Evolutionary conservation across 2,888 invertebrate genomes (phyloP).

Genomic region (Drosophila mulleri): DNA sequence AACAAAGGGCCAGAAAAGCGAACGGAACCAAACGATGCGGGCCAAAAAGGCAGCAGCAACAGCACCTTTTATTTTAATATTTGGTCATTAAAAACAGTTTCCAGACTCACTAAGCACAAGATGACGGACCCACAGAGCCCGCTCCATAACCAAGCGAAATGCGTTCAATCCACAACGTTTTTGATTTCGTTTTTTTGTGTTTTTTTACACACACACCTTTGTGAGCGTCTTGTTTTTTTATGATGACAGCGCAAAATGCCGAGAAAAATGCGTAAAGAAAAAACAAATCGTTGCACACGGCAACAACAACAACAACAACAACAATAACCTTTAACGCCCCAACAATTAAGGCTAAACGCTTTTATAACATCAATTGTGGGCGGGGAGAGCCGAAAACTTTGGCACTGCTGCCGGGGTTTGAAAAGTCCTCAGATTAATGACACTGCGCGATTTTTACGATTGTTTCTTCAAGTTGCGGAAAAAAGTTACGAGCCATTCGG

Average conservation of each 20-base stretch:
- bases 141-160: slow-evolving; percentile 17
- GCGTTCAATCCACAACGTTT: slow-evolving; percentile 37
- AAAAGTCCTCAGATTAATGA: slow-evolving; percentile 71
- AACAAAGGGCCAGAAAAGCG: slow-evolving; percentile 58
- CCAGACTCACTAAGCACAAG: slow-evolving; percentile 43
- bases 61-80: slow-evolving; percentile 77
- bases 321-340: slow-evolving; percentile 70
- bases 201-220: slow-evolving; percentile 17
- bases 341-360: slow-evolving; percentile 76
- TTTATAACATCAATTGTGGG: slow-evolving; percentile 68
- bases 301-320: slow-evolving; percentile 38
- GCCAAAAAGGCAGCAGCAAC: slow-evolving; percentile 38
- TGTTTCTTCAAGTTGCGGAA: slow-evolving; percentile 63
- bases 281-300: slow-evolving; percentile 62
- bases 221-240: slow-evolving; percentile 54
- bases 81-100: slow-evolving; percentile 75
- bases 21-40: slow-evolving; percentile 29
- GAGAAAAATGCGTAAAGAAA: slow-evolving; percentile 51
- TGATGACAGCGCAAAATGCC: slow-evolving; percentile 55
- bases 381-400: slow-evolving; percentile 45
- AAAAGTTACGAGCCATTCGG: slow-evolving; percentile 41
- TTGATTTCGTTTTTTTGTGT: slow-evolving; percentile 33
- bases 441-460: slow-evolving; percentile 76
- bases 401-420: slow-evolving; percentile 19
- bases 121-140: slow-evolving; percentile 29